Evolutionary conservation across 2,113 vertebrate genomes (phyloP).

Genomic region (Herpetotheres cachinnans): DNA sequence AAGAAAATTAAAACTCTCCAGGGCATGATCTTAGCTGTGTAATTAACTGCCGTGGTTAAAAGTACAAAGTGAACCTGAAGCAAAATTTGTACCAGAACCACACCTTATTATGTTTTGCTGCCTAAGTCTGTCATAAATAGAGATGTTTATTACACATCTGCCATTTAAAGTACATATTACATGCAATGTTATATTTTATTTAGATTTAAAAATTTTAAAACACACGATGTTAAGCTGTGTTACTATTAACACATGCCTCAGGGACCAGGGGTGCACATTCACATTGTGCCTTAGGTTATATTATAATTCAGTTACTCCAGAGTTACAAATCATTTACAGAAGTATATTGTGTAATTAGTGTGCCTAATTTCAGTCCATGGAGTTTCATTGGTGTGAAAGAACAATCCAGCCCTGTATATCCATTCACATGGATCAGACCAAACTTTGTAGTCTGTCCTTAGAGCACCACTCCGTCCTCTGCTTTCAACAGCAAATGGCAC

Average conservation of each 20-base stretch:
- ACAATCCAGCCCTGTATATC: slow-evolving; percentile 17
- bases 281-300: not conserved
- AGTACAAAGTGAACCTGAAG: slow-evolving; percentile 65
- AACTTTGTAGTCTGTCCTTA: not conserved
- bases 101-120: slow-evolving; percentile 56
- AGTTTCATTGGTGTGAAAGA: slow-evolving; percentile 30
- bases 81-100: slow-evolving; percentile 53
- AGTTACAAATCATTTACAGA: slow-evolving; percentile 39
- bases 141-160: slow-evolving; percentile 63
- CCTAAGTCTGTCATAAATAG: slow-evolving; percentile 54
- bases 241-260: slow-evolving; percentile 36
- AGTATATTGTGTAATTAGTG: slow-evolving; percentile 30
- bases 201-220: slow-evolving; percentile 49
- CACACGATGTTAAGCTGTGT: slow-evolving; percentile 35
- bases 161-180: slow-evolving; percentile 22
- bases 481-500: not conserved
- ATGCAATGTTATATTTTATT: slow-evolving; percentile 38
- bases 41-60: slow-evolving; percentile 67
- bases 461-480: not conserved
- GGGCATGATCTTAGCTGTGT: slow-evolving; percentile 63
- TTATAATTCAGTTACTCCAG: not conserved
- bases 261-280: not conserved
- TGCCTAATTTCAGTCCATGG: not conserved
- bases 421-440: slow-evolving; percentile 32
- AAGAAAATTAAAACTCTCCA: slow-evolving; percentile 71